These are phyloP conservation scores for Brachypalpus laphriformis DNA, from an alignment of 2,888 invertebrate genomes.

Conservation along the genomic window DNA sequence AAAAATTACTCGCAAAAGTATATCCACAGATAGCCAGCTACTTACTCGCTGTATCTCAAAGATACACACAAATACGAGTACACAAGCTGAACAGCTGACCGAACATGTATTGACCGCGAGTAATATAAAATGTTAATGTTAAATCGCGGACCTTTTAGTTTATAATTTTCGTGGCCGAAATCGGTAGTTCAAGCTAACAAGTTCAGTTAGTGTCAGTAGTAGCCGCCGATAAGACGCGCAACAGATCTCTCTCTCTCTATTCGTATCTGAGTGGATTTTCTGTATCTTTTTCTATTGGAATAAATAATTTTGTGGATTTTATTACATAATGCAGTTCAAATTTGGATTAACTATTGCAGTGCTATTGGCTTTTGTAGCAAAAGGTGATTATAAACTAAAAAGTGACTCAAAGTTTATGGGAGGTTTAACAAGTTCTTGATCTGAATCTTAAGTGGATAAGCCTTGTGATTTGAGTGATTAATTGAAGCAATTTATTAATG, in stretches of 20 bases:
- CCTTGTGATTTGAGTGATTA: conserved; percentile 32
- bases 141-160: conserved; percentile 71
- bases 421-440: conserved; percentile 19
- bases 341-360: conserved; percentile 61
- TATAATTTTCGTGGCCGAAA: conserved; percentile 66
- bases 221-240: conserved; percentile 37
- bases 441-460: conserved; percentile 36
- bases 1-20: conserved; percentile 19
- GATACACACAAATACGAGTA: conserved; percentile 19
- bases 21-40: background rate
- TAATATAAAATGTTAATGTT: conserved; percentile 69
- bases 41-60: background rate
- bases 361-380: conserved; percentile 48
- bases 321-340: conserved; percentile 47
- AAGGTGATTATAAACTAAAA: conserved; percentile 57
- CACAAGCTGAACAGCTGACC: conserved; percentile 55
- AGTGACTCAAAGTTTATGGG: conserved; percentile 15
- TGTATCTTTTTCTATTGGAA: background rate
- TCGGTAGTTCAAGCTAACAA: conserved; percentile 70
- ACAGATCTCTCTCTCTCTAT: background rate
- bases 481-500: conserved; percentile 13
- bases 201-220: conserved; percentile 36
- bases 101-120: conserved; percentile 25
- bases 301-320: conserved; percentile 3
- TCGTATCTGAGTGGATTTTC: background rate